Base-by-base conservation (phyloP, 2,888 invertebrate species). In the Phorcus lineatus region DNA sequence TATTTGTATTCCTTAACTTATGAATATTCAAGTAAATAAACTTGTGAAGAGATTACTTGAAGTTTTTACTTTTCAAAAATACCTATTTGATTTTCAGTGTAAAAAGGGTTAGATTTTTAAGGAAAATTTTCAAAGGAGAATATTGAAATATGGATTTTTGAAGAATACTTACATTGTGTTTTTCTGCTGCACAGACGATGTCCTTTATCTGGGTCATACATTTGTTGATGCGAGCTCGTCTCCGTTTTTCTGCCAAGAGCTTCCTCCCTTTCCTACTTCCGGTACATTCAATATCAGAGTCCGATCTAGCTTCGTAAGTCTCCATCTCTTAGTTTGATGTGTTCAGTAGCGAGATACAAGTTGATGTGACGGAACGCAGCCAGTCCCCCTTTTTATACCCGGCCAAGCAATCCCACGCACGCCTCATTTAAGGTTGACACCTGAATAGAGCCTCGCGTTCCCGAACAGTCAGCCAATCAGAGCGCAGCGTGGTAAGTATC, bases 171-270 rank as follows among this genome's bases (percentile, higher is more conserved):
- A 82, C 82, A 53, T 81, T 80, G 28, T 77, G 79, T 22, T 83
- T 74, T 22, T 81, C 77, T n/a, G 74, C 80, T 16, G 79, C 77
- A 53, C 82, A 83, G 6, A 83, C 80, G 36, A 83, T 70, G 22
- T 74, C 77, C 66, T 81, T 54, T n/a, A 83, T 83, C 70, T 81
- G 78, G 36, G 77, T 54, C 78, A 83, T 54, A 66, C 79, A 83
- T 13, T 80, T 77, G 77, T 83, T 83, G 36, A 83, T 83, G 24
- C 82, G 62, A 3, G 77, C 82, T 53, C 82, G 70, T 22, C 82
- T 40, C 54, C 80, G 80, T 74, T 83, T 83, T 55, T 83, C 82
- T 57, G 82, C 82, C 24, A 83, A 31, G 0, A 83, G 76, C 54
- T 83, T 83, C 74, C 81, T 79, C 6, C 82, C 82, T 36, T 70